phyloP scores from a whole-genome alignment of 2,888 invertebrate genomes.

The Drosophila incognita region DNA sequence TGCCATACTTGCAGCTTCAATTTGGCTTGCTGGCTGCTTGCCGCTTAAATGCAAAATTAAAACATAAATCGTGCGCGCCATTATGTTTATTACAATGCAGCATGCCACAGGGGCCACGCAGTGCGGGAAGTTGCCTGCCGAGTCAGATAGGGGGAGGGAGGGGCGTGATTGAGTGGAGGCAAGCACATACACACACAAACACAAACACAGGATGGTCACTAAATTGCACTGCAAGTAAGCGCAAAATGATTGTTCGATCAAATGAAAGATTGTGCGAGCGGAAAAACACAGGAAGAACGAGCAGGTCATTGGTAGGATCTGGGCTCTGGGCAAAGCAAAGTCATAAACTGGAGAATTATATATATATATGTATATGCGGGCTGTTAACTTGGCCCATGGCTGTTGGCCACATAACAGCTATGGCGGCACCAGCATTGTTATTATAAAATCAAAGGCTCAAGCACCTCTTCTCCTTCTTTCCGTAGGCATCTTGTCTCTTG shows the following conservation, averaged over 20 bases:
- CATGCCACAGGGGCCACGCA: constrained; percentile 41
- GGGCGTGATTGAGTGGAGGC: constrained; percentile 69
- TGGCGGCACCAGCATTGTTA: constrained; percentile 75
- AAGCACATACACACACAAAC: constrained; percentile 31
- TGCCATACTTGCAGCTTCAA: constrained; percentile 14
- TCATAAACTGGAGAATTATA: constrained; percentile 70
- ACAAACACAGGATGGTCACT: constrained; percentile 22
- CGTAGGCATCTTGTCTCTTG: background rate
- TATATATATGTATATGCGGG: constrained; percentile 27
- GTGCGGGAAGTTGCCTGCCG: constrained; percentile 3
- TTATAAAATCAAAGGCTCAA: constrained; percentile 56
- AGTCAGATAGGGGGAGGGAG: constrained; percentile 19
- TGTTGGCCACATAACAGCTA: constrained; percentile 70
- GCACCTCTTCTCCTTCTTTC: background rate
- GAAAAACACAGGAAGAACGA: constrained; percentile 9
- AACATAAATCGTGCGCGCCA: constrained; percentile 83
- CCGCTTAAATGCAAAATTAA: constrained; percentile 83
- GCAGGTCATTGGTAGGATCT: constrained; percentile 22
- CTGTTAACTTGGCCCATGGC: constrained; percentile 19
- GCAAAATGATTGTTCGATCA: constrained; percentile 77
- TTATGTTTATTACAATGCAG: constrained; percentile 82
- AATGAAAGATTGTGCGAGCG: constrained; percentile 60
- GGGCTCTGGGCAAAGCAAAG: constrained; percentile 53
- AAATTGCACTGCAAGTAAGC: constrained; percentile 73
- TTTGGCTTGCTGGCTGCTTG: constrained; percentile 25